phyloP scores from a whole-genome alignment of 2,888 invertebrate genomes.

The Tachina lurida region DNA sequence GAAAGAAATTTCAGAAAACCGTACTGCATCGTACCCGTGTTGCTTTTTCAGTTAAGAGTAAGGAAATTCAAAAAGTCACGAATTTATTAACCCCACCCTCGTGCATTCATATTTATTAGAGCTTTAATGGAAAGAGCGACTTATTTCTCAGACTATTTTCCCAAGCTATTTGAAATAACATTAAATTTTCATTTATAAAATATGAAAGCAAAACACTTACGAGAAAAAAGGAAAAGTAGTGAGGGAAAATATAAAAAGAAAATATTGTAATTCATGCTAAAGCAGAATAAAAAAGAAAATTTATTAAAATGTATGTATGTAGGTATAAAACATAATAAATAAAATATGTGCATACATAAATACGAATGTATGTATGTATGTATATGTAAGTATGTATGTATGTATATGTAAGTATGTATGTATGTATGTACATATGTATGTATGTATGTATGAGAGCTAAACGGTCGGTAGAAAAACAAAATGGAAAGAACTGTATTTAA shows the following conservation, averaged over 20 bases:
- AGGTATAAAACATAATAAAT: not conserved
- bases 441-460: not conserved
- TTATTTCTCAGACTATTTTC: constrained; percentile 12
- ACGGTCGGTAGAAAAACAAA: not conserved
- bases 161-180: constrained; percentile 48
- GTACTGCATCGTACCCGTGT: too few species aligned
- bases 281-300: constrained; percentile 25
- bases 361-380: not conserved
- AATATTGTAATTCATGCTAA: constrained; percentile 1
- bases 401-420: not conserved
- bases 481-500: constrained; percentile 24
- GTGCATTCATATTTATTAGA: not conserved
- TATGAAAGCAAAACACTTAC: constrained; percentile 36
- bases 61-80: too few species aligned
- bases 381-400: not conserved
- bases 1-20: too few species aligned
- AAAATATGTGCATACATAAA: not conserved
- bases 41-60: too few species aligned
- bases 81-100: not conserved
- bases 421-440: not conserved
- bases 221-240: constrained; percentile 34
- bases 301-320: constrained; percentile 23
- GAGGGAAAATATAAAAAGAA: not conserved
- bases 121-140: not conserved
- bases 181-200: constrained; percentile 63